These are phyloP conservation scores for Oreortyx pictus DNA, from an alignment of 2,797 vertebrate genomes.

Conservation along the genomic window DNA sequence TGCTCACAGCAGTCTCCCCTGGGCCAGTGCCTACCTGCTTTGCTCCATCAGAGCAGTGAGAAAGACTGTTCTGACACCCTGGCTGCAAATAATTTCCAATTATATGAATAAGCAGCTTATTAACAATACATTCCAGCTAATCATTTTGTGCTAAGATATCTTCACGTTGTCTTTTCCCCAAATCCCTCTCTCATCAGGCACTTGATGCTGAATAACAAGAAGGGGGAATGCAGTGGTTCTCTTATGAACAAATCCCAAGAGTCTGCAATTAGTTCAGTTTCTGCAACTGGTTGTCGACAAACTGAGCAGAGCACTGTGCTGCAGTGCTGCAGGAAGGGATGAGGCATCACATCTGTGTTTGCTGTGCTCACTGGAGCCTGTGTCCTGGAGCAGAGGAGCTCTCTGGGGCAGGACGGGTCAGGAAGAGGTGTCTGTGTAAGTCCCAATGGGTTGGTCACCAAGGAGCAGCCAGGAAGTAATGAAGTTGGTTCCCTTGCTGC, in stretches of 20 bases:
- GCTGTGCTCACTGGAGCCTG: accelerated
- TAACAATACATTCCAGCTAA: constrained; percentile 61
- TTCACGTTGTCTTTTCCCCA: constrained; percentile 56
- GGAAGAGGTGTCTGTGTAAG: neutral
- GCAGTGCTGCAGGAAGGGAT: neutral
- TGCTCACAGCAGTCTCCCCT: neutral
- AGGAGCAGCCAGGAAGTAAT: neutral
- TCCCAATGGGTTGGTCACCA: neutral
- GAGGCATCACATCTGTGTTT: neutral
- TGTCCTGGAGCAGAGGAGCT: neutral
- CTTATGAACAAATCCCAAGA: neutral
- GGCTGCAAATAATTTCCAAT: constrained; percentile 60
- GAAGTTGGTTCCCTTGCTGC: neutral
- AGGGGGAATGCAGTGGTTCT: neutral
- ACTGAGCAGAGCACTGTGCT: neutral
- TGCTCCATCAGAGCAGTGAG: constrained; percentile 45
- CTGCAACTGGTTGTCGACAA: constrained; percentile 10
- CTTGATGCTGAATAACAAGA: constrained; percentile 50
- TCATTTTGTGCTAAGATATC: constrained; percentile 56
- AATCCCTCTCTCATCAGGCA: constrained; percentile 72
- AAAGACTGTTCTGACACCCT: constrained; percentile 7
- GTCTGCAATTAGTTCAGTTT: constrained; percentile 28
- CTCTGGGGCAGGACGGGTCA: neutral
- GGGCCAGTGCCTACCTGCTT: constrained; percentile 23
- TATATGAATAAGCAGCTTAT: constrained; percentile 70